These are phyloP conservation scores for Aphidoletes aphidimyza DNA, from an alignment of 2,888 invertebrate genomes.

Conservation along the genomic window DNA sequence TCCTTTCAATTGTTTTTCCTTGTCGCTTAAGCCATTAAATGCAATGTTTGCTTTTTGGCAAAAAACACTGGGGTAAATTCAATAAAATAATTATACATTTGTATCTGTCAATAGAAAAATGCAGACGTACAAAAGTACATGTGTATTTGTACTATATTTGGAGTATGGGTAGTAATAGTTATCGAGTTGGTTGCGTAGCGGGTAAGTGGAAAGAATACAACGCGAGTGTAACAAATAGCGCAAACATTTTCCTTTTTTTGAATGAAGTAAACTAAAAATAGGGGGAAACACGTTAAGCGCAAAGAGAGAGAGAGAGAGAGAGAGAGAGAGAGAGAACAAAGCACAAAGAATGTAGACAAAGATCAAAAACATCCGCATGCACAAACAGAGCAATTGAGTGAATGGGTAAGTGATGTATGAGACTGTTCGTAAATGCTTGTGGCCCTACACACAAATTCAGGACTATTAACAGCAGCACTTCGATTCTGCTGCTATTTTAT, in stretches of 20 bases:
- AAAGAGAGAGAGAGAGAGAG: too few species aligned
- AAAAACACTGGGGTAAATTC: not conserved
- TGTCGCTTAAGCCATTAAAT: not conserved
- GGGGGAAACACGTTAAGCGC: not conserved
- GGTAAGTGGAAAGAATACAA: not conserved
- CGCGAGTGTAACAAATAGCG: not conserved
- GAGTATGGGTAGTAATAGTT: too few species aligned
- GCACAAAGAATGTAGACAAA: not conserved
- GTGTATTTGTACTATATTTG: too few species aligned
- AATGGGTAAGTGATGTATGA: not conserved
- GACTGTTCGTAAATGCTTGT: not conserved
- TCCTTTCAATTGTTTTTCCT: not conserved
- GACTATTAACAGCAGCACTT: not conserved
- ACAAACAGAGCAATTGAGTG: not conserved
- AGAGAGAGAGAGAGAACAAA: too few species aligned
- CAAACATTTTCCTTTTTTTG: not conserved
- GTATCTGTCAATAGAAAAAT: constrained; percentile 50
- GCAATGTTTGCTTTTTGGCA: not conserved
- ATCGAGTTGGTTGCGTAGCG: too few species aligned
- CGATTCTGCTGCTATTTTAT: not conserved
- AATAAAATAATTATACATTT: constrained; percentile 54
- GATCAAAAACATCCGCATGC: not conserved
- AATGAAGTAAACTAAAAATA: not conserved
- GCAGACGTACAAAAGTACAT: not conserved
- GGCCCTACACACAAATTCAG: not conserved